Evolutionary conservation across 1,140 invertebrate species (phyloP).

Genomic region (Formica selysi): DNA sequence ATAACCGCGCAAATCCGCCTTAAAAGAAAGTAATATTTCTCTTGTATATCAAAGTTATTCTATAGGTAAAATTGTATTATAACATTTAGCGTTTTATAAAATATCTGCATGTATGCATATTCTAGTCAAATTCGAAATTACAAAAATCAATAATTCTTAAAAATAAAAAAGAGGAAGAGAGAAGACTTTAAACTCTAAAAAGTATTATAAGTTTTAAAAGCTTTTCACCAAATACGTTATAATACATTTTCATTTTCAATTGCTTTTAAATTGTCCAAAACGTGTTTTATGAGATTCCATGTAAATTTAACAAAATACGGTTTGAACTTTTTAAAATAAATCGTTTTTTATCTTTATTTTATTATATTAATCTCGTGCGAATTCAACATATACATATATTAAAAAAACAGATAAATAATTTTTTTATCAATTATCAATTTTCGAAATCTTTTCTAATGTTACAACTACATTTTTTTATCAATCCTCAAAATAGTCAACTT

Average conservation of each 20-base stretch:
- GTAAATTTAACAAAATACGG: background rate
- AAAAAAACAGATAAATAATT: background rate
- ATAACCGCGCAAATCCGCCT: background rate
- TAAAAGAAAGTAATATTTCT: background rate
- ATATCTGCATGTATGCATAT: background rate
- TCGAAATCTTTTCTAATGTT: slow-evolving; percentile 1
- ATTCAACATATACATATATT: slow-evolving; percentile 1
- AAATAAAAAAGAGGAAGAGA: background rate
- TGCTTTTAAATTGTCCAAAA: background rate
- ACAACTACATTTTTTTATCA: background rate
- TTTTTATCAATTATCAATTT: background rate
- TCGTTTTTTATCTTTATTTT: background rate
- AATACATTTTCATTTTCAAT: background rate
- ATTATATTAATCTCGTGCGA: background rate
- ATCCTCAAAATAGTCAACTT: background rate
- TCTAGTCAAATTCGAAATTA: slow-evolving; percentile 7
- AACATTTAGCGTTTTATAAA: background rate
- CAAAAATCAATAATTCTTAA: background rate
- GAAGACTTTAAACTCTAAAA: background rate
- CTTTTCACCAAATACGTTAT: background rate
- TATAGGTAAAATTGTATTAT: background rate
- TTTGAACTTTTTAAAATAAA: background rate
- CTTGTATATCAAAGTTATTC: background rate
- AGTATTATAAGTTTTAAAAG: background rate
- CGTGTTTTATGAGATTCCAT: background rate